Evolutionary conservation across 2,888 invertebrate species (phyloP).

Genomic region (Leptodirus hochenwartii): DNA sequence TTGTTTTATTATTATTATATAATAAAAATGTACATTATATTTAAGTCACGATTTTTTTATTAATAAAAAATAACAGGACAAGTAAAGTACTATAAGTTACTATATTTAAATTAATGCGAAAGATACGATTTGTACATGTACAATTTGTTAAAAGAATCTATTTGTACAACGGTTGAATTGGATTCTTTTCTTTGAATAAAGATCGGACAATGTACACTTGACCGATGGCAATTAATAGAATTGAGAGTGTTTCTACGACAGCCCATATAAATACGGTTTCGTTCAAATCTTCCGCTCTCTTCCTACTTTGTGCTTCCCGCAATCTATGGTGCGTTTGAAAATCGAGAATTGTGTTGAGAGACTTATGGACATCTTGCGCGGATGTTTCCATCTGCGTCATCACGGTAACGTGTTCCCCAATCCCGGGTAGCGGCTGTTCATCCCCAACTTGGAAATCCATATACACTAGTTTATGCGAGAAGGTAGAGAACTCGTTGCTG

Average conservation of each 20-base stretch:
- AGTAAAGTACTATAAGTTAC: too few species aligned
- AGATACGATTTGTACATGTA: too few species aligned
- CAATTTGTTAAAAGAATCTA: too few species aligned
- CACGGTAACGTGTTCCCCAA: conserved; percentile 78
- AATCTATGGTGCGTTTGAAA: conserved; percentile 94
- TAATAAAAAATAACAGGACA: too few species aligned
- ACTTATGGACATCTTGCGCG: conserved; percentile 76
- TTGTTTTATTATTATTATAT: too few species aligned
- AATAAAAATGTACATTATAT: too few species aligned
- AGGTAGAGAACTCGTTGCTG: conserved; percentile 98
- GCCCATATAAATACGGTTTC: conserved; percentile 92
- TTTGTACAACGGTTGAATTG: too few species aligned
- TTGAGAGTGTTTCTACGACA: conserved; percentile 65
- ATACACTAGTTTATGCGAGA: conserved; percentile 95
- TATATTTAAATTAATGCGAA: too few species aligned
- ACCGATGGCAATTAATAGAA: conserved; percentile 69
- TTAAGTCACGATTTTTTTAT: too few species aligned
- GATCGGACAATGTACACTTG: conserved; percentile 85
- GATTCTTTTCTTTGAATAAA: conserved; percentile 68
- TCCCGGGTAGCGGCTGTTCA: conserved; percentile 65
- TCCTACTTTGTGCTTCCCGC: conserved; percentile 85
- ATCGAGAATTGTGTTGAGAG: conserved; percentile 74
- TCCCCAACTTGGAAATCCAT: conserved; percentile 96
- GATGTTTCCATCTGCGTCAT: conserved; percentile 92
- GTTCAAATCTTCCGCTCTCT: conserved; percentile 91